Percentiles rank a stretch among this genome's conserved stretches.
These are phyloP conservation scores for Heptranchias perlo DNA, from an alignment of 2,113 vertebrate genomes.

Conservation along the genomic window DNA sequence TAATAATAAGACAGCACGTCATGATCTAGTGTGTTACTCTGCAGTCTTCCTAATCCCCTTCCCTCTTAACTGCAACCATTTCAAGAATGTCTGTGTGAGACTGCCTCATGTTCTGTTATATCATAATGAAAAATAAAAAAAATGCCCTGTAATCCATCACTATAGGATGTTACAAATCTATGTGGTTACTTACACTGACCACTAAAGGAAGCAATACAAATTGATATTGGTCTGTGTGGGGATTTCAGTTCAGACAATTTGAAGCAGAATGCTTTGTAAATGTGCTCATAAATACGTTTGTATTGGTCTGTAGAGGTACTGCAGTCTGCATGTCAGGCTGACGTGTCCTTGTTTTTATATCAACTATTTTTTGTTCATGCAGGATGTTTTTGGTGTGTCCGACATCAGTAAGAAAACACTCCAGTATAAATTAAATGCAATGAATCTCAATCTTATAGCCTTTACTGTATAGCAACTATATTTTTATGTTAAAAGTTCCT, in stretches of 20 bases:
- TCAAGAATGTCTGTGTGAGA: neutral
- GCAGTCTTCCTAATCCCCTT: neutral
- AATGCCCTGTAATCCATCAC: constrained; percentile 15
- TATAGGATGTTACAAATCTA: constrained; percentile 29
- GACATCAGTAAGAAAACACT: neutral
- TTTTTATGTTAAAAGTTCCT: neutral
- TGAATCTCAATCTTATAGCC: neutral
- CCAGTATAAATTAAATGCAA: neutral
- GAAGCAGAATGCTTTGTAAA: constrained; percentile 33
- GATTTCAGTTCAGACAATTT: constrained; percentile 30
- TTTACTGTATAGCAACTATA: neutral
- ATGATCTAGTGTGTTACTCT: neutral
- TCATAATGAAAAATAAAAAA: constrained; percentile 24
- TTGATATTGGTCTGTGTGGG: constrained; percentile 29
- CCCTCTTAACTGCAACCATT: neutral
- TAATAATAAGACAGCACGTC: neutral
- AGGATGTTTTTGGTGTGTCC: neutral
- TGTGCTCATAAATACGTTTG: constrained; percentile 24
- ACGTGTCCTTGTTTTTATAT: neutral
- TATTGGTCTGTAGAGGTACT: constrained; percentile 25
- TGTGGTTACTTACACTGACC: constrained; percentile 25
- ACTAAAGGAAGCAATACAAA: constrained; percentile 27
- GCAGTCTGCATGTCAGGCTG: neutral
- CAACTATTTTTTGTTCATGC: neutral
- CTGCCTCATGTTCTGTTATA: neutral